phyloP scores from a whole-genome alignment of 2,113 vertebrate species.

The Chloebia gouldiae region DNA sequence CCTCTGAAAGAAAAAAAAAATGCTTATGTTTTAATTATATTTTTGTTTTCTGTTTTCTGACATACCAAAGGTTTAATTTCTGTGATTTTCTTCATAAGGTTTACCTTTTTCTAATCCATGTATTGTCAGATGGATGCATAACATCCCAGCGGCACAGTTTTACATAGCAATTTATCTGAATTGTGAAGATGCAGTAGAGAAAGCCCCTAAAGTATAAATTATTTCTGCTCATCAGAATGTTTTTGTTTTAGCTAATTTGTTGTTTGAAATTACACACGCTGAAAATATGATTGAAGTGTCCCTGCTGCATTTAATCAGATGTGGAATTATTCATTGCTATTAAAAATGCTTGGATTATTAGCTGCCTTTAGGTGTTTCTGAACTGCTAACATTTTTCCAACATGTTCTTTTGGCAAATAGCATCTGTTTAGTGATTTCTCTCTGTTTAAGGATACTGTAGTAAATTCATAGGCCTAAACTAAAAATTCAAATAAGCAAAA shows the following conservation, averaged over 20 bases:
- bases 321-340: not conserved
- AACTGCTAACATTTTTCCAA: not conserved
- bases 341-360: conserved; percentile 13
- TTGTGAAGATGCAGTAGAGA: not conserved
- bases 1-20: not conserved
- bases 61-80: not conserved
- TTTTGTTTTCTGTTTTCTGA: not conserved
- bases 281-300: not conserved
- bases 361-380: conserved; percentile 1
- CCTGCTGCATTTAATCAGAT: not conserved
- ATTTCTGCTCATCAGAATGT: conserved; percentile 3
- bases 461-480: not conserved
- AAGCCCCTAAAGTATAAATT: not conserved
- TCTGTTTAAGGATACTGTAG: not conserved
- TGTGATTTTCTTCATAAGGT: not conserved
- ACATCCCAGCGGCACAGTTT: not conserved
- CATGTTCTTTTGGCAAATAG: not conserved
- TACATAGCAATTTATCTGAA: not conserved
- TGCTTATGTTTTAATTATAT: not conserved
- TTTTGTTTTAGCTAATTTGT: not conserved
- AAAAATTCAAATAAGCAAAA: not conserved
- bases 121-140: not conserved
- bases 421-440: not conserved
- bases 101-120: not conserved
- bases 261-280: not conserved